A percentile compares a stretch with the other conserved stretches of the same genome.
phyloP scores from a whole-genome alignment of 2,113 vertebrate species.

The Oreotragus oreotragus region DNA sequence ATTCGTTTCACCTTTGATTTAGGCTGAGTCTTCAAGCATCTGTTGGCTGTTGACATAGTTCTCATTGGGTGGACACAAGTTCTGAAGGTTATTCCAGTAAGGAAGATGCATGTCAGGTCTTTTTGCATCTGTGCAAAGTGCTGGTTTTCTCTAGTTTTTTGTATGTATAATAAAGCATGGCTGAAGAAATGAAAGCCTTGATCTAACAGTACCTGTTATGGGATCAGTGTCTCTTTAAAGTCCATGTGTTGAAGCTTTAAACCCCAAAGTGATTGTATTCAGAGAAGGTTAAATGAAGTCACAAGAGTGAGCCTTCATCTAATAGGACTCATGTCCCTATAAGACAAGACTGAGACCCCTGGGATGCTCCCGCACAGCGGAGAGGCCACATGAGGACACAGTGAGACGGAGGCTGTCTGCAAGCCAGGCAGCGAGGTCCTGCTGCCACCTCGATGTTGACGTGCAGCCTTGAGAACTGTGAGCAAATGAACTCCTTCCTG shows the following conservation, averaged over 20 bases:
- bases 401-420: accelerated
- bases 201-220: background rate
- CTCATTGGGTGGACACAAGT: background rate
- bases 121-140: background rate
- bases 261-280: background rate
- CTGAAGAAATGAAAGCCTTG: background rate
- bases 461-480: background rate
- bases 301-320: background rate
- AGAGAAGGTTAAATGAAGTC: background rate
- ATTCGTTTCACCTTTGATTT: background rate
- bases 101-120: background rate
- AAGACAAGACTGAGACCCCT: background rate
- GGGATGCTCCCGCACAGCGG: background rate
- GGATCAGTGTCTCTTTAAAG: background rate
- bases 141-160: background rate
- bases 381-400: background rate
- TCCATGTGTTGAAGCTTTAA: background rate
- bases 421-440: background rate
- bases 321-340: background rate
- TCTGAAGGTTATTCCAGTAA: background rate
- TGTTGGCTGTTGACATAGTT: background rate
- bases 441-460: background rate
- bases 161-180: background rate
- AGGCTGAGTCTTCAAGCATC: background rate
- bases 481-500: background rate